Conservation (phyloP, 2,797 vertebrate species). For the Chiroxiphia lanceolata region DNA sequence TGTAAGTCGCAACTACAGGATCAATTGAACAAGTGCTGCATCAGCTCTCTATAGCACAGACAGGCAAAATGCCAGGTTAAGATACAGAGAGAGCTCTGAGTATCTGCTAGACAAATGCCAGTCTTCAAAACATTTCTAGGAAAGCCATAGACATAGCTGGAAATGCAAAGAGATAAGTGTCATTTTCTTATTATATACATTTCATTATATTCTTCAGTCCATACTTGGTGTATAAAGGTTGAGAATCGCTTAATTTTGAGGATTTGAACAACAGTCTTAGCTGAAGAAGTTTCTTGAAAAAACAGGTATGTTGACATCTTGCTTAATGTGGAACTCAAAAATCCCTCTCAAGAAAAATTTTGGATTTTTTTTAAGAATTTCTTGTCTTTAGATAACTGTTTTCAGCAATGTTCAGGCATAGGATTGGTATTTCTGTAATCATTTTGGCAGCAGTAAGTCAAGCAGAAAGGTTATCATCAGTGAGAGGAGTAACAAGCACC, state of each 20-base stretch:
- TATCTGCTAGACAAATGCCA: neutral
- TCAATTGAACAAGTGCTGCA: neutral
- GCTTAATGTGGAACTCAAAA: neutral
- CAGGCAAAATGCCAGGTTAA: neutral
- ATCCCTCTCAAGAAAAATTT: neutral
- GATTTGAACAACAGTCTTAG: neutral
- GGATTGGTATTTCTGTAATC: neutral
- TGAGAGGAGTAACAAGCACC: neutral
- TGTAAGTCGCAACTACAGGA: neutral
- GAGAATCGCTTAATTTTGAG: neutral
- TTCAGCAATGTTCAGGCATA: neutral
- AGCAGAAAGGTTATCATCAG: neutral
- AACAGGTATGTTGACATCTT: neutral
- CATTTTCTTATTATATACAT: neutral
- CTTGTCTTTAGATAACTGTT: neutral
- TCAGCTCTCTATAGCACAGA: neutral
- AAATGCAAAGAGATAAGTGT: neutral
- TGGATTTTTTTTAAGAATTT: neutral
- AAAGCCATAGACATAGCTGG: neutral
- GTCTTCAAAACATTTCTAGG: neutral
- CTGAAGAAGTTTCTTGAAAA: neutral
- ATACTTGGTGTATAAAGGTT: neutral
- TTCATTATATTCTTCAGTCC: neutral
- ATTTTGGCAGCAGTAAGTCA: neutral
- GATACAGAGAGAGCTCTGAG: neutral